phyloP scores from a whole-genome alignment of 2,113 vertebrate genomes.

The Strix uralensis region DNA sequence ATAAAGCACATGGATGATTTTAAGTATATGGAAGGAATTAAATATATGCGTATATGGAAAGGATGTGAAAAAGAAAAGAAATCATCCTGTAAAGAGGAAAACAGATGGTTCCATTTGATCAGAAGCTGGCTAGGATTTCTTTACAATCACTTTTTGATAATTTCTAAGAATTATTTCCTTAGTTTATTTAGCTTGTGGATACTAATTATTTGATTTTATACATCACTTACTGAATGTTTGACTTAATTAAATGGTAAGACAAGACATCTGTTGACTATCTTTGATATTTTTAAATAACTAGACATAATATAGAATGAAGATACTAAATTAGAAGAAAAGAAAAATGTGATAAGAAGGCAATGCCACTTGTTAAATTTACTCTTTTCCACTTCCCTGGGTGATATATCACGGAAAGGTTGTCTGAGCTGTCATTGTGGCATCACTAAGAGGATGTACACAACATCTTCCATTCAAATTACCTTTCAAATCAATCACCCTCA shows the following conservation, averaged over 20 bases:
- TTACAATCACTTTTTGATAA: neutral
- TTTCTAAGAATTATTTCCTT: neutral
- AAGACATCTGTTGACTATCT: neutral
- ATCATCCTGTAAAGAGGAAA: neutral
- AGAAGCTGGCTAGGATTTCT: neutral
- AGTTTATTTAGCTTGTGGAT: neutral
- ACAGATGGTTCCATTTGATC: neutral
- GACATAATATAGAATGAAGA: neutral
- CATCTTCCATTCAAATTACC: conserved; percentile 64
- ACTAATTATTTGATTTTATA: neutral
- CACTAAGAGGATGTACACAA: conserved; percentile 48
- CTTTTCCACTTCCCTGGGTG: neutral
- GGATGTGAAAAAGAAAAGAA: neutral
- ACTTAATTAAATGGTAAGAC: neutral
- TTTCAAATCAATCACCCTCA: conserved; percentile 62
- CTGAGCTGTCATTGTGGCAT: conserved; percentile 54
- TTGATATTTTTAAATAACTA: conserved; percentile 30
- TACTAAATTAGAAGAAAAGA: conserved; percentile 34
- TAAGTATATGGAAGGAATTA: neutral
- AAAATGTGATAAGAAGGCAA: conserved; percentile 28
- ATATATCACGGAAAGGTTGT: conserved; percentile 50
- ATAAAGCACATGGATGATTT: neutral
- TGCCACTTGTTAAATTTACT: conserved; percentile 65
- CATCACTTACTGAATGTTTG: neutral
- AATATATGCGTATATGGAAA: neutral